These are phyloP conservation scores for Sclerurus mexicanus DNA, from an alignment of 2,113 vertebrate genomes.

Conservation along the genomic window DNA sequence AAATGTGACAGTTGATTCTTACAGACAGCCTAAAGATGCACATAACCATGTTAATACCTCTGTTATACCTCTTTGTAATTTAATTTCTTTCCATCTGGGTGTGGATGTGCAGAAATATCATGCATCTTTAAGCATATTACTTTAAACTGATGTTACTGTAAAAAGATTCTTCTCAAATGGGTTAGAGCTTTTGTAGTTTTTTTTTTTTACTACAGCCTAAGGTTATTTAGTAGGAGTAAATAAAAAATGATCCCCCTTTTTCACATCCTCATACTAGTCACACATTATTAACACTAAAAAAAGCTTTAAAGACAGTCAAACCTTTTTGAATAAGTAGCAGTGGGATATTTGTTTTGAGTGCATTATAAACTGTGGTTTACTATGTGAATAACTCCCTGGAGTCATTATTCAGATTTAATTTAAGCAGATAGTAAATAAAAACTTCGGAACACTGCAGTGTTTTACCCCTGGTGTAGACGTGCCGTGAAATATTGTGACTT, in stretches of 20 bases:
- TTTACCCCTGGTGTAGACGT: background rate
- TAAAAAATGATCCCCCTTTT: background rate
- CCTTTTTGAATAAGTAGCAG: background rate
- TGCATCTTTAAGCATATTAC: background rate
- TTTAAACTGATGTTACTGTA: background rate
- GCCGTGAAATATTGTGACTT: background rate
- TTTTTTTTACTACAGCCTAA: background rate
- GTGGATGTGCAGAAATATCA: conserved; percentile 4
- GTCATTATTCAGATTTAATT: background rate
- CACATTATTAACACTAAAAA: background rate
- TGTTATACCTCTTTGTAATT: conserved; percentile 23
- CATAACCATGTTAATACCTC: conserved; percentile 21
- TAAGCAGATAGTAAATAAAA: background rate
- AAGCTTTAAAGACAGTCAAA: background rate
- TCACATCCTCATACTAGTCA: background rate
- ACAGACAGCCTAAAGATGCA: background rate
- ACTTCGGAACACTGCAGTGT: background rate
- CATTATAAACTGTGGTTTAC: background rate
- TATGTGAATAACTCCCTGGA: background rate
- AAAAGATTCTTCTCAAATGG: background rate
- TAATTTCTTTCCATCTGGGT: conserved; percentile 23
- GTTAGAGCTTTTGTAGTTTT: background rate
- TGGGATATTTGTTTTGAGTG: background rate
- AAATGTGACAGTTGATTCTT: conserved; percentile 6
- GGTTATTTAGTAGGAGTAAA: background rate